Evolutionary conservation across 2,888 invertebrate species (phyloP).

Genomic region (Drosophila cognata): DNA sequence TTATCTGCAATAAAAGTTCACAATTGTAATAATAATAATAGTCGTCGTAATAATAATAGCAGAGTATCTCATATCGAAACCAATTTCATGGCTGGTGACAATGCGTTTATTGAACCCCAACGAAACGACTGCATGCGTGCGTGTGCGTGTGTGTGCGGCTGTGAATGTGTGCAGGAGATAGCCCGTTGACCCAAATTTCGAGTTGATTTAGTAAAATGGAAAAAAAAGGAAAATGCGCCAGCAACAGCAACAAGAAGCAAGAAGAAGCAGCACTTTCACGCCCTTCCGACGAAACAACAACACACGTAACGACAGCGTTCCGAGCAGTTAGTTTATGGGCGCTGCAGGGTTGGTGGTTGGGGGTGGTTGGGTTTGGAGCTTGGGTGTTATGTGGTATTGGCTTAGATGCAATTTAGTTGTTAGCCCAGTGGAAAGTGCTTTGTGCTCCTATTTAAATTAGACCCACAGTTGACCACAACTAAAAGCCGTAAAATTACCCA

Average conservation of each 20-base stretch:
- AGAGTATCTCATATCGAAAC: neutral
- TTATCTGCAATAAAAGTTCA: conserved; percentile 73
- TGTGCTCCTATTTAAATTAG: conserved; percentile 50
- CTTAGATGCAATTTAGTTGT: conserved; percentile 44
- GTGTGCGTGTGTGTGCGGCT: conserved; percentile 7
- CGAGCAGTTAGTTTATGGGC: conserved; percentile 37
- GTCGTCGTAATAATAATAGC: neutral
- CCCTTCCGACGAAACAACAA: conserved; percentile 45
- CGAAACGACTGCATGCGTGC: conserved; percentile 5
- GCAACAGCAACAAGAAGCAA: conserved; percentile 36
- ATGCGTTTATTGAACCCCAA: conserved; percentile 72
- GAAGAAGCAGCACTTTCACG: conserved; percentile 48
- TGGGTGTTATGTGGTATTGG: neutral
- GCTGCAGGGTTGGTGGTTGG: neutral
- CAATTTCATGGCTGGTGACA: conserved; percentile 59
- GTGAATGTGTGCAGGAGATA: conserved; percentile 61
- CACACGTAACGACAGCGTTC: conserved; percentile 34
- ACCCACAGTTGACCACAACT: conserved; percentile 38
- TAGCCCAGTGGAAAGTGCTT: conserved; percentile 48
- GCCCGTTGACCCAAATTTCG: conserved; percentile 83
- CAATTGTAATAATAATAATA: neutral
- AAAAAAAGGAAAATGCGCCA: conserved; percentile 52
- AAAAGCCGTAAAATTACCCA: neutral
- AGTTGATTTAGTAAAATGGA: conserved; percentile 72
- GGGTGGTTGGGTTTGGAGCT: neutral